Percentiles rank a stretch among this genome's conserved stretches.
phyloP scores from a whole-genome alignment of 2,888 invertebrate species.

The Tetranychus truncatus region DNA sequence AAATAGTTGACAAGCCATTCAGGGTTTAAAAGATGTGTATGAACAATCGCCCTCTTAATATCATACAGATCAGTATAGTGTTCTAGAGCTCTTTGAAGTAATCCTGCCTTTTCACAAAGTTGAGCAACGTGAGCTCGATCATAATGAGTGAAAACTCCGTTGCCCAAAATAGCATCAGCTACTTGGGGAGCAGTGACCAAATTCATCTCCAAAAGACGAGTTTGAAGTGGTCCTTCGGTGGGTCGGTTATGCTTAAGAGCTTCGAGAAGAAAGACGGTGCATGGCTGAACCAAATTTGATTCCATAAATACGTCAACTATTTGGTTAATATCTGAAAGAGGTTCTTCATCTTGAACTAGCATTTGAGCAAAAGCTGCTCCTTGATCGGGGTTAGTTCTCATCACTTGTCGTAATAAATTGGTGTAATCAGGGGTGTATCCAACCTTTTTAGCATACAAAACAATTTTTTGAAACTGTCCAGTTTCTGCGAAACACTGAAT shows the following conservation, averaged over 20 bases:
- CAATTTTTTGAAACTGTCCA: constrained; percentile 98
- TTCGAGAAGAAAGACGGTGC: constrained; percentile 90
- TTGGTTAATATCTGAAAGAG: constrained; percentile 84
- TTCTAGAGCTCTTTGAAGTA: constrained; percentile 78
- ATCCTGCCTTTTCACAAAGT: constrained; percentile 94
- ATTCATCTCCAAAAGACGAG: constrained; percentile 93
- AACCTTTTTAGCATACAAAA: constrained; percentile 94
- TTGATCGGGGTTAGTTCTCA: constrained; percentile 92
- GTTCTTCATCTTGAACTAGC: constrained; percentile 94
- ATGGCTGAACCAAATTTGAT: constrained; percentile 95
- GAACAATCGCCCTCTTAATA: constrained; percentile 95
- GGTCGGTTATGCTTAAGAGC: constrained; percentile 93
- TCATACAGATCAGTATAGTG: constrained; percentile 99
- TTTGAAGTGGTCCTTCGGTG: constrained; percentile 87
- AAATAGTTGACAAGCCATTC: constrained; percentile 98
- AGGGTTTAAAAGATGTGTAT: constrained; percentile 81
- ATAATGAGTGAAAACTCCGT: constrained; percentile 99
- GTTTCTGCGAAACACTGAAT: constrained; percentile 99
- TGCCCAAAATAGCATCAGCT: constrained; percentile 94
- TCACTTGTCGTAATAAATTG: constrained; percentile 79
- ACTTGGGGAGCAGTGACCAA: constrained; percentile 93
- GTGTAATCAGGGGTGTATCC: constrained; percentile 94
- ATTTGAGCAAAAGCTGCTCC: constrained; percentile 54
- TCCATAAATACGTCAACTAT: constrained; percentile 99
- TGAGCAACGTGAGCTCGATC: constrained; percentile 95